Evolutionary conservation across 2,797 vertebrate genomes (phyloP).

Genomic region (Cyclura pinguis): DNA sequence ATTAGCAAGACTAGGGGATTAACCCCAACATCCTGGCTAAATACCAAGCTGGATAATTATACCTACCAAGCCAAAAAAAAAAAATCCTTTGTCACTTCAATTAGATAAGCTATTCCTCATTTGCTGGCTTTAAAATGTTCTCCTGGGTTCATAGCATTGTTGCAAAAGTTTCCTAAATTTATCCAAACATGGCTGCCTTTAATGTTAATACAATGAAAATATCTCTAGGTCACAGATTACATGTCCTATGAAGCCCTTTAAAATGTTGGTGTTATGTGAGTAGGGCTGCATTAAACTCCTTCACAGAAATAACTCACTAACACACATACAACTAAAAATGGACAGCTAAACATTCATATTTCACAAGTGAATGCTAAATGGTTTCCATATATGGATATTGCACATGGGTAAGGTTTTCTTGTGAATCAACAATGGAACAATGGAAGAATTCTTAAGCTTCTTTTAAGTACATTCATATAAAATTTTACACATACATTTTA

Average conservation of each 20-base stretch:
- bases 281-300: constrained; percentile 31
- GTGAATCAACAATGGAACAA: constrained; percentile 37
- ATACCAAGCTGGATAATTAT: constrained; percentile 70
- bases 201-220: not conserved
- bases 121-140: constrained; percentile 59
- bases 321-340: not conserved
- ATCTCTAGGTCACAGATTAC: constrained; percentile 11
- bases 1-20: constrained; percentile 71
- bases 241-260: constrained; percentile 10
- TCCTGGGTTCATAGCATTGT: constrained; percentile 44
- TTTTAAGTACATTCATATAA: not conserved
- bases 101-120: constrained; percentile 67
- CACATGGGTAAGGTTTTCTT: not conserved
- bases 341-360: not conserved
- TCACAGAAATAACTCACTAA: constrained; percentile 20
- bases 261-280: not conserved
- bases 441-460: not conserved
- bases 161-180: constrained; percentile 38
- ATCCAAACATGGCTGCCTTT: not conserved
- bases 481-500: not conserved
- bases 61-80: constrained; percentile 62
- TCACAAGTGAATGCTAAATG: constrained; percentile 4
- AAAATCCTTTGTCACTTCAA: constrained; percentile 63
- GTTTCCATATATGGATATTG: constrained; percentile 11
- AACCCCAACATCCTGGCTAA: constrained; percentile 59